Evolutionary conservation across 2,797 vertebrate genomes (phyloP), one percentile per base, ranked within the genome.

Genomic region (Pteropus rufus): DNA sequence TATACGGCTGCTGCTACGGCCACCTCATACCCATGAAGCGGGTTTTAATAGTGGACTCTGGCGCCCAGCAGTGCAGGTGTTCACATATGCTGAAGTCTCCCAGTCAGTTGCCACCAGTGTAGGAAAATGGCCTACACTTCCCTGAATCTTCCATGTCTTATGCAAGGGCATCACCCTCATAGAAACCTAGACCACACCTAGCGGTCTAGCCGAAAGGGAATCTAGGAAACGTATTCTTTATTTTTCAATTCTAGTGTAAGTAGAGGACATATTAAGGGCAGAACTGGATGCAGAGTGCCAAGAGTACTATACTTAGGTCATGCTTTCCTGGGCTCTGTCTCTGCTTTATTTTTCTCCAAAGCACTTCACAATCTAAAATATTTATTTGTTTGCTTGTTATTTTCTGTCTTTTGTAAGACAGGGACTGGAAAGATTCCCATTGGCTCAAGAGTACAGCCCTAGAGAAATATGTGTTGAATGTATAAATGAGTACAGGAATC

Each of bases 321-420:
- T 3, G 3, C 29, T 19, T 3, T 1, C 36, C 0, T 39, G 19
- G 56, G n/a, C 5, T 10, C 10, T 91, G 16, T 36, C 7, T 54
- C 29, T 94, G 73, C 58, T 85, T 69, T 60, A 39, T 60, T 87
- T 62, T 81, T 54, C 77, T 90, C 34, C 19, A 36, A 15, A 77
- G 31, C 39, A 46, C 29, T 60, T 89, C 18, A 44, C 6, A 8
- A 18, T 6, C 7, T 70, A 60, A 95, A 94, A 79, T 86, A 86
- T 54, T 52, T 72, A 56, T 44, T 54, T 65, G 39, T 73, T 76
- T 69, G 24, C 31, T 91, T 76, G 26, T 64, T 69, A 65, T 34
- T 49, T 58, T 58, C 18, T 87, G 7, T 60, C 11, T 92, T 89
- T 93, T 39, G 44, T 83, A 93, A 26, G 21, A 54, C 1, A 46